phyloP scores from a whole-genome alignment of 2,113 vertebrate species.

The Corynorhinus townsendii region DNA sequence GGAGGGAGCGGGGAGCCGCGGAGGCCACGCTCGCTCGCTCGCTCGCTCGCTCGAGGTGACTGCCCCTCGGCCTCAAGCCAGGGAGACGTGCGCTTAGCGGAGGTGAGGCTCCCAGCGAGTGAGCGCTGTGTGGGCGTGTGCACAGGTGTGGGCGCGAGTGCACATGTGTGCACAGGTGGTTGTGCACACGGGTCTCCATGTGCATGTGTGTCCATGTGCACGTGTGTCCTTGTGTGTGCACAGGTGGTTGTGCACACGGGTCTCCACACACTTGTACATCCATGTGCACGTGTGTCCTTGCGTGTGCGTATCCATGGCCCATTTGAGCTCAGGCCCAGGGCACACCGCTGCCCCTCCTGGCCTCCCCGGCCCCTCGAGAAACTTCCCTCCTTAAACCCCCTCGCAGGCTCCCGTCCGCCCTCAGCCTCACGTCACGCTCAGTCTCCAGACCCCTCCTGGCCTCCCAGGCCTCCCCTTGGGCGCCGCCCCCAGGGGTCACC shows the following conservation, averaged over 20 bases:
- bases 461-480: background rate
- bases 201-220: no score
- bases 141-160: rapidly evolving
- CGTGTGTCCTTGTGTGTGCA: background rate
- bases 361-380: background rate
- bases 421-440: background rate
- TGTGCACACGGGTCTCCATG: no score
- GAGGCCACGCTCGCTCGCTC: rapidly evolving
- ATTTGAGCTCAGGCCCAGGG: background rate
- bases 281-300: background rate
- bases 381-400: background rate
- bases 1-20: no score
- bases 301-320: background rate
- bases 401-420: background rate
- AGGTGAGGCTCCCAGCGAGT: rapidly evolving
- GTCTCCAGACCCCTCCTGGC: background rate
- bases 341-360: background rate
- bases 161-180: no score
- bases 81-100: background rate
- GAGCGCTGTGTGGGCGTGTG: background rate
- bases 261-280: no score
- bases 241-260: no score
- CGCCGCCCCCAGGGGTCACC: background rate
- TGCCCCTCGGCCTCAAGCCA: background rate
- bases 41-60: rapidly evolving